Conservation (phyloP, 2,113 vertebrate species). For the Sakesphorus luctuosus region DNA sequence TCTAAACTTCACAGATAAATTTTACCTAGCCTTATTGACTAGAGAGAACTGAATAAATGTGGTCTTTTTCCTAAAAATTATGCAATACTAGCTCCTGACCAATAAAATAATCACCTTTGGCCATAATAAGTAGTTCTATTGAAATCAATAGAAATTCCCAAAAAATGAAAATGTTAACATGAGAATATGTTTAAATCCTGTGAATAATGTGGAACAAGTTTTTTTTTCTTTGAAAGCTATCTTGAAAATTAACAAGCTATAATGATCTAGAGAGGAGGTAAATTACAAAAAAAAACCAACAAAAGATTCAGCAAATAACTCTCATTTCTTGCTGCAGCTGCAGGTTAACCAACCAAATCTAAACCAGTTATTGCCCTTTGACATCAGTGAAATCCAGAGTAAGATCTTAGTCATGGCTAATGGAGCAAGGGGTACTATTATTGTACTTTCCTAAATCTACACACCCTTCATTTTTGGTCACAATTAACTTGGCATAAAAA, state of each 20-base stretch:
- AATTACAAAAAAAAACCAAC: background rate
- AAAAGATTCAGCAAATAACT: background rate
- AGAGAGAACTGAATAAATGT: background rate
- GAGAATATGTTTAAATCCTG: background rate
- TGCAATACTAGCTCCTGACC: background rate
- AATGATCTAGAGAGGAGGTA: background rate
- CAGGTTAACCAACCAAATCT: background rate
- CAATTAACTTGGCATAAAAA: background rate
- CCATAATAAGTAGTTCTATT: background rate
- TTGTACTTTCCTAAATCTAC: background rate
- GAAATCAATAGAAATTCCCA: constrained; percentile 33
- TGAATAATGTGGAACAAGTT: background rate
- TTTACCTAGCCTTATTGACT: background rate
- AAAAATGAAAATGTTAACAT: constrained; percentile 24
- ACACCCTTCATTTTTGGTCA: background rate
- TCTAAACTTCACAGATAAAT: background rate
- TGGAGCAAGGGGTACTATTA: background rate
- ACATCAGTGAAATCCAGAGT: background rate
- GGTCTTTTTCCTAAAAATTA: background rate
- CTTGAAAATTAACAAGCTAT: background rate
- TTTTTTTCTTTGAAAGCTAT: background rate
- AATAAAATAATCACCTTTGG: constrained; percentile 17
- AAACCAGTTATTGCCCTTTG: background rate
- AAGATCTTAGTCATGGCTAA: background rate
- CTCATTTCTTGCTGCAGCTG: background rate